Base-by-base conservation (phyloP, 2,797 vertebrate species). In the Crypturellus tataupa region DNA sequence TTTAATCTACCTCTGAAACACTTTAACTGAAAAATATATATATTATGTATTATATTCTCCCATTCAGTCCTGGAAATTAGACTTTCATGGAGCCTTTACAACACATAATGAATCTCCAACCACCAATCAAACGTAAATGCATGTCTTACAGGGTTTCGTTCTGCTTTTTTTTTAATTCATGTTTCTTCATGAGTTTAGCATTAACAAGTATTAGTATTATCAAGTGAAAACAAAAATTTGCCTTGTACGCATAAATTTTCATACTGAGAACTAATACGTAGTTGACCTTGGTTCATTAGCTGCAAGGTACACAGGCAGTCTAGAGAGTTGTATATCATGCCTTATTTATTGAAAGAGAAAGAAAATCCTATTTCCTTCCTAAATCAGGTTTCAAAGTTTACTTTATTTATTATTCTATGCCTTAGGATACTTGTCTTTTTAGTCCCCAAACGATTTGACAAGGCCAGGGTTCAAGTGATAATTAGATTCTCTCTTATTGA, bases 401-500 rank as follows among this genome's bases (percentile, higher is more conserved):
- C 95, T 86, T 86, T 89, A 62, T 93, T 89, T 87, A 92, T 75
- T 83, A 75, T 21, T 29, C 21, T 69, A 27, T 63, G 31, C 60
- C 51, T 91, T 47, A 80, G 65, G 49, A 47, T 79, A 85, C 5
- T 18, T 27, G 65, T 13, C 72, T 85, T 92, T 85, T 72, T 63
- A 89, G 87, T 92, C 89, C 67, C 82, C 55, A 91, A 42, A 8
- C 39, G 69, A 78, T 92, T 93, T 81, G 77, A 93, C 82, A 85
- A 56, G 37, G 89, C 77, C 62, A 87, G 62, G 73, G 65, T 87
- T 91, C 76, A 81, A 77, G 37, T 56, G 72, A 56, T 89, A 94
- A 95, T 93, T 85, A 79, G 49, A 93, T 83, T 87, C 25, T 47
- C 46, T 76, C 82, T 59, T 85, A 94, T 73, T 84, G 91, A 93